Base-by-base conservation (phyloP, 2,888 invertebrate species). In the Polietes domitor region DNA sequence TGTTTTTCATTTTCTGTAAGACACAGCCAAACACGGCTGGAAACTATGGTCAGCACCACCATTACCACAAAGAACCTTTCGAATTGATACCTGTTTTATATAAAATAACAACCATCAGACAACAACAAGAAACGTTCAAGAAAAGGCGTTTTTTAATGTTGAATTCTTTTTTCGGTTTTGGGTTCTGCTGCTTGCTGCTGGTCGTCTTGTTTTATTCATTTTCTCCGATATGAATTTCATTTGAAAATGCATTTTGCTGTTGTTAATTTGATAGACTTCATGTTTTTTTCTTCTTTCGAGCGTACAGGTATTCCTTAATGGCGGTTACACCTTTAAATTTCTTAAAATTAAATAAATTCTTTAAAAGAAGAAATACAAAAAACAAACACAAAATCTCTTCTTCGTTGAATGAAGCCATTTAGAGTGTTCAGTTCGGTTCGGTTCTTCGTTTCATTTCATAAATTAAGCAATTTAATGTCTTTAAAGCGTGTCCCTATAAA, bases 391-490 rank as follows among this genome's bases (percentile, higher is more conserved):
- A 71, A 80, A 65, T 41, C 26, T 28, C 61, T 78, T 19, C 17
- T 47, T 41, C 63, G 0, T 3, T 21, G 37, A 78, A 77, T 83
- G 37, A 83, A 81, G 74, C 26, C 74, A 75, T 74, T 63, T 61
- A 28, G 43, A 68, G 17, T 63, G 15, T 58, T 58, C 37, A 43
- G 15, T 2, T 50, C 21, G 53, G 15, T 58, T 58, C 37, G 58
- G 15, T 2, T 50, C 21, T 26, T 70, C 50, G 4, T 68, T 68
- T 41, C 65, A 17, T 74, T 73, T 61, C 72, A 76, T 78, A 84
- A 84, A 81, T 84, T 81, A 81, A 81, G 78, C 61, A 61, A 78
- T 84, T 84, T 84, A 78, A 78, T 84, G 78, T 81, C 75, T 58
- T 78, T 61, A 53, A 71, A 73, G 68, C 72, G 78, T 76, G 68